Conservation (phyloP, 2,888 invertebrate species). For the Dynastes tityus region DNA sequence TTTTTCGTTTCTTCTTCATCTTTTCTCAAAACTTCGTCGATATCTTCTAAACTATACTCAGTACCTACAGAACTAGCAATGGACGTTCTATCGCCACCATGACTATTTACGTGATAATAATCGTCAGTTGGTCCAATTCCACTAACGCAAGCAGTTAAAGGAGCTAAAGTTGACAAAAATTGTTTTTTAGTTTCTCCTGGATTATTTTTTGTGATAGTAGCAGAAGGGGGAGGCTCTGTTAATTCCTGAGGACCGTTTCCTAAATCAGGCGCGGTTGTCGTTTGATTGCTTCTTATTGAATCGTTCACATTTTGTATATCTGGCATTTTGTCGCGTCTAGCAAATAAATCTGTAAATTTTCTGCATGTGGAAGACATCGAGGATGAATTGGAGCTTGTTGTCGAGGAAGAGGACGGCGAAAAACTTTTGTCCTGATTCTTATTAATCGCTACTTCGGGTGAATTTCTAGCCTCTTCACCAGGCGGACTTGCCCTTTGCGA, state of each 20-base stretch:
- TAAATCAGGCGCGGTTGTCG: constrained; percentile 72
- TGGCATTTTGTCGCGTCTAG: constrained; percentile 65
- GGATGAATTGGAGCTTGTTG: constrained; percentile 74
- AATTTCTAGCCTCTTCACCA: constrained; percentile 75
- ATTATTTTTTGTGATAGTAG: constrained; percentile 68
- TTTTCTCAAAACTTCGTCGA: constrained; percentile 75
- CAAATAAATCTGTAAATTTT: constrained; percentile 77
- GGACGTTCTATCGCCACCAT: constrained; percentile 74
- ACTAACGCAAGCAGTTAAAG: constrained; percentile 83
- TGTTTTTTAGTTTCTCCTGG: constrained; percentile 72
- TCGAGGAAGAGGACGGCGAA: constrained; percentile 74
- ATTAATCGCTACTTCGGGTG: constrained; percentile 60
- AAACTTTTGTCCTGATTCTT: constrained; percentile 74
- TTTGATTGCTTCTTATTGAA: constrained; percentile 55
- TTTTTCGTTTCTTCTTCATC: constrained; percentile 72
- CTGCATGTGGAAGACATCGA: constrained; percentile 79
- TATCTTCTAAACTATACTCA: constrained; percentile 79
- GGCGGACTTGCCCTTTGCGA: constrained; percentile 77
- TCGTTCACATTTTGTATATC: constrained; percentile 62
- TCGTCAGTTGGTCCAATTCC: constrained; percentile 74
- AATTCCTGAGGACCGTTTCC: constrained; percentile 69
- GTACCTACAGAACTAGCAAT: constrained; percentile 78
- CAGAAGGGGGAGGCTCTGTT: constrained; percentile 63
- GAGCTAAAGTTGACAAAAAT: constrained; percentile 85
- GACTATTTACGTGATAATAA: constrained; percentile 72